These are phyloP conservation scores for Atethmia centrago DNA, from an alignment of 2,888 invertebrate genomes.

Conservation along the genomic window DNA sequence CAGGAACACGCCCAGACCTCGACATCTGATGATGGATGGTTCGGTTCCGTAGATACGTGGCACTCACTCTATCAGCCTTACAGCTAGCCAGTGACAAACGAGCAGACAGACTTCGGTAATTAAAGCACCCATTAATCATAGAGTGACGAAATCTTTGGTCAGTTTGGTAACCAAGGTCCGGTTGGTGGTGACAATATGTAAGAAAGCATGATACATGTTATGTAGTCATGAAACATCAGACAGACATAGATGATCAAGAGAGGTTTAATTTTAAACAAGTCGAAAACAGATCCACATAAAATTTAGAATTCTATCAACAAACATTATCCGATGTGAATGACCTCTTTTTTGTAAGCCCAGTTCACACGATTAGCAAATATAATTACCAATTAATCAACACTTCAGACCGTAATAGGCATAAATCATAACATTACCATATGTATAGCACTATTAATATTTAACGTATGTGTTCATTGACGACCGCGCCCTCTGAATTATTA, in stretches of 20 bases:
- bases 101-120: slow-evolving; percentile 41
- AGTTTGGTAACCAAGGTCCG: background rate
- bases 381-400: slow-evolving; percentile 63
- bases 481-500: slow-evolving; percentile 61
- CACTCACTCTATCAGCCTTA: slow-evolving; percentile 57
- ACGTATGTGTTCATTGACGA: slow-evolving; percentile 41
- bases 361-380: slow-evolving; percentile 62
- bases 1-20: slow-evolving; percentile 11
- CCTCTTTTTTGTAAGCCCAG: slow-evolving; percentile 13
- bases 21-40: slow-evolving; percentile 53
- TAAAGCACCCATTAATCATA: slow-evolving; percentile 59
- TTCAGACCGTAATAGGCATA: slow-evolving; percentile 62
- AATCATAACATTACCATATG: slow-evolving; percentile 70
- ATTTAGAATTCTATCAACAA: slow-evolving; percentile 4
- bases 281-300: background rate
- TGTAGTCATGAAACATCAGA: background rate
- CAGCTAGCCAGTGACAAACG: slow-evolving; percentile 57
- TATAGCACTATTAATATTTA: slow-evolving; percentile 55
- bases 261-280: background rate
- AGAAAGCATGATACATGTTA: background rate
- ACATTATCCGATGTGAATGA: background rate
- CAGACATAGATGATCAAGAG: background rate
- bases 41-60: slow-evolving; percentile 37
- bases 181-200: background rate
- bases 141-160: slow-evolving; percentile 30